Base-by-base conservation (phyloP, 2,888 invertebrate species). In the Morpho deidamia region DNA sequence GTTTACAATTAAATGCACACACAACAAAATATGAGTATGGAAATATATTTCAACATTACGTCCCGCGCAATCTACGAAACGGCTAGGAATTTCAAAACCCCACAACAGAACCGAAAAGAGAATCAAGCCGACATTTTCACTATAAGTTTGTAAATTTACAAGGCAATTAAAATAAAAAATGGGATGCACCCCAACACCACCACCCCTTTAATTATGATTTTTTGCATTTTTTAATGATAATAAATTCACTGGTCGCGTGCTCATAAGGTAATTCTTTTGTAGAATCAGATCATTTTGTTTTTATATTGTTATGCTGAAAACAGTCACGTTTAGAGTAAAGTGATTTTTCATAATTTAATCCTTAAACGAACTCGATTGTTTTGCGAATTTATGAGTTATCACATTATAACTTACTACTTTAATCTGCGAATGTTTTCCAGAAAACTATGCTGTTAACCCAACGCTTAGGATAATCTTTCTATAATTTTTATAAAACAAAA, bases 81-180 rank as follows among this genome's bases (percentile, higher is more conserved):
- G 23, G 37, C 43, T 34, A 51, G 41, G 33, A 33, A 37, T 43
- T 33, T 39, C 39, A 54, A 59, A 63, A 67, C 66, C 66, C 65
- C 67, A 70, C 73, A 72, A 76, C 70, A 70, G 69, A 62, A 69
- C 67, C 45, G 55, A 57, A 55, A 62, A 60, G 76, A 75, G 74
- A 76, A 75, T 72, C 61, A 68, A 69, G 70, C 66, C 74, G 70
- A 70, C 74, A 71, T 77, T 78, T 75, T 76, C 76, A 80, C 82
- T 83, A 83, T 79, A 87, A 83, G 81, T 87, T 84, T 80, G 74
- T 78, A 81, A 84, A 87, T 87, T 85, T 84, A 87, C 86, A 85
- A 81, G 84, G 81, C 86, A 85, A 87, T 86, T 87, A 85, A 84
- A 83, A 81, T 87, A 84, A 86, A 87, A 85, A 86, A 86, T 84